Evolutionary conservation across 2,113 vertebrate genomes (phyloP), one percentile per base, ranked within the genome.

Genomic region (Podocnemis expansa): DNA sequence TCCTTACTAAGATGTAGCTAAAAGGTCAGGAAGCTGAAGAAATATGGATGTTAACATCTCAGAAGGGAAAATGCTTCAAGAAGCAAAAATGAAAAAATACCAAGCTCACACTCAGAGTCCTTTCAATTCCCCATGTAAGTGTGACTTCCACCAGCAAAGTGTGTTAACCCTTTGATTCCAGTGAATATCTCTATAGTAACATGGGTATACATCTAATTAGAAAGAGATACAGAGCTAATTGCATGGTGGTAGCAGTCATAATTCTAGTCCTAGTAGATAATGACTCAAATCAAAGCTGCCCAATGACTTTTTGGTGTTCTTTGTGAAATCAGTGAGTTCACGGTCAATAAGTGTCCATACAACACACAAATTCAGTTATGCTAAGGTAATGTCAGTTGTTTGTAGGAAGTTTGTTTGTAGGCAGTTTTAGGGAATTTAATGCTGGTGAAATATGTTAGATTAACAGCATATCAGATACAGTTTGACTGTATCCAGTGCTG

Each of bases 21-120:
- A 76, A 94, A 89, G 55, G 90, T 84, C 67, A 88, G 73, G 88
- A 95, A 95, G 47, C 3, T 75, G 78, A 87, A 93, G 49, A 86
- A 95, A 82, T 43, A 0, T 0, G 7, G 47, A 78, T 54, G 27
- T 31, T 93, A 86, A 43, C 31, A 76, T 38, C 14, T 90, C 43
- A 54, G 84, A 90, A 93, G 13, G 87, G 52, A 93, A 93, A 31
- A 3, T 4, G 79, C 47, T 82, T 85, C 29, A 76, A 67, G 47
- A 93, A 95, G 88, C 3, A 76, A 90, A 73, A 52, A 76, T 34
- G 10, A 84, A 58, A 79, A 93, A 67, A 58, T 2, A 86, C 2
- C 5, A 83, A 81, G n/a, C 31, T 94, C 52, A 21, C 47, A 88
- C 52, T 78, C 25, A 21, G 60, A 10, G 38, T 81, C 11, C 58